phyloP scores from a whole-genome alignment of 2,113 vertebrate species.

The Andinoacara biseriatus region DNA sequence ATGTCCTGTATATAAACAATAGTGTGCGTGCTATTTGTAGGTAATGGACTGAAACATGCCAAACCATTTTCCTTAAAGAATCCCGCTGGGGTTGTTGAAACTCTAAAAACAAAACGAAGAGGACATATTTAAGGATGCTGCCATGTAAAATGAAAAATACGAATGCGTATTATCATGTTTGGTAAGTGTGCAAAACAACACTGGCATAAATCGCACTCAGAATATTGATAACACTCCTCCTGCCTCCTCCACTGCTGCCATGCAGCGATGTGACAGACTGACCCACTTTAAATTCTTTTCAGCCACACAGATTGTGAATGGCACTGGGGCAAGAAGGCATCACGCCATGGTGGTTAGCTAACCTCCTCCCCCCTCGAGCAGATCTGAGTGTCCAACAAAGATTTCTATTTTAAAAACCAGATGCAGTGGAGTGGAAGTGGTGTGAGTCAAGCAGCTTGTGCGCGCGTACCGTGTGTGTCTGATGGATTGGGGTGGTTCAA shows the following conservation, averaged over 20 bases:
- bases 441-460: slow-evolving; percentile 23
- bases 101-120: not conserved
- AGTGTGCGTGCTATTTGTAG: not conserved
- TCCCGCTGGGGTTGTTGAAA: not conserved
- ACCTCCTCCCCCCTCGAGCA: slow-evolving; percentile 35
- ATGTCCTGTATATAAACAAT: not conserved
- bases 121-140: not conserved
- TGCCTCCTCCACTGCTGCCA: not conserved
- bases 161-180: not conserved
- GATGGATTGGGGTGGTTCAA: slow-evolving; percentile 49
- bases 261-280: slow-evolving; percentile 55
- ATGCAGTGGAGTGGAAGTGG: slow-evolving; percentile 50
- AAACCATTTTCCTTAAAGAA: not conserved
- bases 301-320: slow-evolving; percentile 45
- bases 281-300: slow-evolving; percentile 61
- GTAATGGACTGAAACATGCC: not conserved
- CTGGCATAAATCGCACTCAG: accelerated
- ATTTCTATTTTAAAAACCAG: slow-evolving; percentile 49
- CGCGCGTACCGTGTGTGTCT: slow-evolving; percentile 5
- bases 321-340: slow-evolving; percentile 62
- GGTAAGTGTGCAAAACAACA: not conserved
- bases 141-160: not conserved
- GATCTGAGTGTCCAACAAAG: slow-evolving; percentile 47
- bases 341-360: slow-evolving; percentile 41
- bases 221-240: not conserved